Conservation (phyloP, 53 echinoderm and acorn worm genomes). For the Henricia sp. region DNA sequence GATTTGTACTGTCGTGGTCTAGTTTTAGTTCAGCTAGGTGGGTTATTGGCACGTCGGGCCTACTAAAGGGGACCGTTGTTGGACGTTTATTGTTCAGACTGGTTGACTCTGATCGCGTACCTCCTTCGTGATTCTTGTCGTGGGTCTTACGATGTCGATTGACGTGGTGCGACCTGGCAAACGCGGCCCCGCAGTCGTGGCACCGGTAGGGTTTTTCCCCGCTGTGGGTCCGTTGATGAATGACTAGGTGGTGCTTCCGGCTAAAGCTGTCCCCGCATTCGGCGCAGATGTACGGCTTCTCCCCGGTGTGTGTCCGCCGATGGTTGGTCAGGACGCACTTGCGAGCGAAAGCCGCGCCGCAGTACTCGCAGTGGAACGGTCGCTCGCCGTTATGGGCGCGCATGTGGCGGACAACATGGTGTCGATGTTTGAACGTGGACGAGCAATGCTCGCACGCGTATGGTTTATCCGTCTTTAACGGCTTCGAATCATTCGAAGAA, state of each 20-base stretch:
- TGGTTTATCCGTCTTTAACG: constrained; percentile 47
- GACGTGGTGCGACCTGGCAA: constrained; percentile 85
- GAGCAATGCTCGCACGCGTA: constrained; percentile 78
- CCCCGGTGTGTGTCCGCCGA: constrained; percentile 77
- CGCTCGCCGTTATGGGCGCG: constrained; percentile 85
- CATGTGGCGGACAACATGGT: constrained; percentile 88
- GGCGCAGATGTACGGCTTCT: constrained; percentile 82
- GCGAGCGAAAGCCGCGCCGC: constrained; percentile 82
- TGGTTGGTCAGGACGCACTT: constrained; percentile 91
- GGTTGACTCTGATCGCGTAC: not conserved
- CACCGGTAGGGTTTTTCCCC: constrained; percentile 87
- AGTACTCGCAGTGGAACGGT: constrained; percentile 82
- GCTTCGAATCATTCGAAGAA: not conserved
- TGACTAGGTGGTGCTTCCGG: constrained; percentile 88
- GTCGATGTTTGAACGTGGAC: constrained; percentile 85
- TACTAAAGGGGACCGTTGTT: not conserved
- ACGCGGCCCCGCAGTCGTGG: constrained; percentile 74
- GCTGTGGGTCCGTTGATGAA: constrained; percentile 82
- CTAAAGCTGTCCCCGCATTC: constrained; percentile 90
- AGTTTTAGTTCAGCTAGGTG: not conserved
- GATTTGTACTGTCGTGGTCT: not conserved
- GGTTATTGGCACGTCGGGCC: not conserved
- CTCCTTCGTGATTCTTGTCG: constrained; percentile 20
- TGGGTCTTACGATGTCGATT: constrained; percentile 82
- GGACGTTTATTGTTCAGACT: not conserved